A percentile compares a stretch with the other conserved stretches of the same genome.
phyloP scores from a whole-genome alignment of 2,113 vertebrate genomes.

The Probosciger aterrimus region DNA sequence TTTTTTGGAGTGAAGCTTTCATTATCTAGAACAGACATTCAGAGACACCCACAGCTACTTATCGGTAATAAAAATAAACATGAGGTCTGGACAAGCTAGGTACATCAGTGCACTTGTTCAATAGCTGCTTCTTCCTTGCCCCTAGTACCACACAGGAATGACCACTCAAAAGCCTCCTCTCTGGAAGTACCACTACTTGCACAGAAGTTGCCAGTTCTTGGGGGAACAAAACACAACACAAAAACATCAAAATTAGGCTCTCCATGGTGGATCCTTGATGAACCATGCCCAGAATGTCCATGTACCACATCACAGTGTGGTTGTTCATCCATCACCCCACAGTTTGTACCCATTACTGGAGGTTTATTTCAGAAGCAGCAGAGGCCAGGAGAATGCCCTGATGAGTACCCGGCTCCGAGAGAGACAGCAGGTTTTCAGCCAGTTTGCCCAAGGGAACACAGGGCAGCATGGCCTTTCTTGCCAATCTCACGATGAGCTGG shows the following conservation, averaged over 20 bases:
- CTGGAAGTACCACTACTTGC: neutral
- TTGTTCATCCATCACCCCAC: neutral
- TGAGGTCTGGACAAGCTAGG: neutral
- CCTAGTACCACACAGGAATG: neutral
- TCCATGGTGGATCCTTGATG: rapidly evolving
- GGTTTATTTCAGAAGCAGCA: neutral
- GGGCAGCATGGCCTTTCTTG: neutral
- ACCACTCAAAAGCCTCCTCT: neutral
- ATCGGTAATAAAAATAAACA: neutral
- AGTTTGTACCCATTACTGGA: neutral
- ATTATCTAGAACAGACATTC: neutral
- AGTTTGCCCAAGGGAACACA: neutral
- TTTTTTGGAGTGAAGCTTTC: conserved; percentile 18
- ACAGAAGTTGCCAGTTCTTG: neutral
- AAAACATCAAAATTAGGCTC: neutral
- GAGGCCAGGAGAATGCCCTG: neutral
- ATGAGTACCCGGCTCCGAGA: neutral
- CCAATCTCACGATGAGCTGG: neutral
- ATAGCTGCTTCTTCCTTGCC: neutral
- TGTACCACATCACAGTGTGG: too few species aligned
- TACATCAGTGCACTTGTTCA: neutral
- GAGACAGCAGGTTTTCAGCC: neutral
- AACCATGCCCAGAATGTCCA: neutral
- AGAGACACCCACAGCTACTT: neutral
- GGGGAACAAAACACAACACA: neutral